Conservation (phyloP, 2,113 vertebrate genomes). For the Spermophilus dauricus region DNA sequence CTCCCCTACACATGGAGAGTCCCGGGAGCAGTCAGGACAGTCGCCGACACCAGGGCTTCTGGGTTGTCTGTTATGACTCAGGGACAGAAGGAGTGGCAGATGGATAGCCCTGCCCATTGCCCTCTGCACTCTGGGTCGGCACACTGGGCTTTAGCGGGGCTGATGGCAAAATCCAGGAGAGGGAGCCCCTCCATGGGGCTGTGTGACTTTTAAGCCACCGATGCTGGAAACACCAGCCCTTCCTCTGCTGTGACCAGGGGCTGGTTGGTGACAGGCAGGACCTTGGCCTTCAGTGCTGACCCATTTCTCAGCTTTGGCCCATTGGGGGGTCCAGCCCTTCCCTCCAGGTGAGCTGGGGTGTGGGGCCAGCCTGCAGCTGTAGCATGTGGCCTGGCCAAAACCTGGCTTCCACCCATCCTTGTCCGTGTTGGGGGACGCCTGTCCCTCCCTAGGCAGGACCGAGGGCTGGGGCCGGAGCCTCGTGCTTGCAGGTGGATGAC, state of each 20-base stretch:
- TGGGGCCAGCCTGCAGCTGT: not conserved
- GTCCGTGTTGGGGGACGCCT: not conserved
- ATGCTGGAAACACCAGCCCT: too few species aligned
- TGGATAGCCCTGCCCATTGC: not conserved
- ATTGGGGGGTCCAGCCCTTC: not conserved
- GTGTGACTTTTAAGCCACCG: not conserved
- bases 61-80: not conserved
- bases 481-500: too few species aligned
- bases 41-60: not conserved
- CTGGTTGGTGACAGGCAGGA: not conserved
- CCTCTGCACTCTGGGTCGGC: not conserved
- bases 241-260: not conserved
- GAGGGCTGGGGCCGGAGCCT: fast-evolving
- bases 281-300: not conserved
- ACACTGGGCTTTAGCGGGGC: not conserved
- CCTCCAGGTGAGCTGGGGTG: not conserved
- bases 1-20: too few species aligned
- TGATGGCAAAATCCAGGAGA: not conserved
- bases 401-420: not conserved
- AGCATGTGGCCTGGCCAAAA: not conserved
- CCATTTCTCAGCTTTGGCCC: not conserved
- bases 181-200: not conserved
- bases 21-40: not conserved
- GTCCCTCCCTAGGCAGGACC: not conserved
- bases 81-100: not conserved